Percentiles rank a stretch among this genome's conserved stretches.
Conservation (phyloP, 2,113 vertebrate genomes). For the Mesocricetus auratus region DNA sequence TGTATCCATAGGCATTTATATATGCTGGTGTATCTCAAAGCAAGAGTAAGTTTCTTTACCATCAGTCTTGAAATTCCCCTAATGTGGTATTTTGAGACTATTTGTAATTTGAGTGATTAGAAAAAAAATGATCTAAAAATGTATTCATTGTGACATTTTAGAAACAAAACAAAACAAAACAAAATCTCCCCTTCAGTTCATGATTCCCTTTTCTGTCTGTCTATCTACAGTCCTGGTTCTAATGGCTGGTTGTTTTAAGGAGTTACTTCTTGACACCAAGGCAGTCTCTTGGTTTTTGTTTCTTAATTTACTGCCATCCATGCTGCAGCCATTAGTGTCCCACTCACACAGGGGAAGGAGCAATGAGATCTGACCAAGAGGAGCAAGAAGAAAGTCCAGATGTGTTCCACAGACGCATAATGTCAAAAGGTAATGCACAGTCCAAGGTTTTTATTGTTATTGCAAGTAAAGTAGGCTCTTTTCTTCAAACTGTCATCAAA, state of each 20-base stretch:
- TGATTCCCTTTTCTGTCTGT: no score
- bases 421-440: not conserved
- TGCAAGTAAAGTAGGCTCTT: not conserved
- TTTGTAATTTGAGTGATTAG: not conserved
- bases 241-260: not conserved
- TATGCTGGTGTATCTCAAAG: not conserved
- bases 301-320: not conserved
- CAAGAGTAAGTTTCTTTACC: not conserved
- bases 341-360: not conserved
- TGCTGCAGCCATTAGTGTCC: accelerated
- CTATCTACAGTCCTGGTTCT: not conserved
- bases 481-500: not conserved
- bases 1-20: not conserved
- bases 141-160: not conserved
- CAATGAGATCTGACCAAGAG: not conserved
- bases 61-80: not conserved
- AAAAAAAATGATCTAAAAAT: not conserved
- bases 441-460: not conserved
- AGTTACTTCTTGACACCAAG: no score
- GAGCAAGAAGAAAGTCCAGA: not conserved
- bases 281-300: accelerated
- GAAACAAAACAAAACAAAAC: not conserved
- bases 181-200: not conserved
- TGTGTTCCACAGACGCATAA: not conserved
- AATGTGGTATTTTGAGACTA: not conserved